phyloP scores from a whole-genome alignment of 2,797 vertebrate species.

The Lutjanus campechanus region DNA sequence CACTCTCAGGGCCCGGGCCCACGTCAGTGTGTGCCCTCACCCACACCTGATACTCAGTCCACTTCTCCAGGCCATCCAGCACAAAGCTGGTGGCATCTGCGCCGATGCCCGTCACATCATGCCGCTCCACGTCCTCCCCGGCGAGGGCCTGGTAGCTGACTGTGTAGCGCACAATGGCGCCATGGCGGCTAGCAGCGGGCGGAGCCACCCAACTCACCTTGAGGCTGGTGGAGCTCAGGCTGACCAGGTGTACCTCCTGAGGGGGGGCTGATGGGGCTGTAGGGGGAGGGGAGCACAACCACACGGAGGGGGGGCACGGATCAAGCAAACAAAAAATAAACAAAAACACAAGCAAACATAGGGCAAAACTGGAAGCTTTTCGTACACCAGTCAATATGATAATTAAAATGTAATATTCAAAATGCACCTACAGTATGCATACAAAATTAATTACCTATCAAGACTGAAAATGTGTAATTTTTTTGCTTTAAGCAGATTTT shows the following conservation, averaged over 20 bases:
- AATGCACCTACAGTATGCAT: not conserved
- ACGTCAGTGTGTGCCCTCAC: slow-evolving; percentile 98
- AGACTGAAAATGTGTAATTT: not conserved
- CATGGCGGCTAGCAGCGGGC: slow-evolving; percentile 95
- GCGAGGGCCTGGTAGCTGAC: slow-evolving; percentile 95
- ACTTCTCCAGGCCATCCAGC: slow-evolving; percentile 97
- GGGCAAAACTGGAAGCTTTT: slow-evolving; percentile 69
- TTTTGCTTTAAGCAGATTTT: not conserved
- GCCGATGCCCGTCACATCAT: slow-evolving; percentile 91
- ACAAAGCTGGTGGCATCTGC: slow-evolving; percentile 92
- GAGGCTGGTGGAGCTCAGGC: slow-evolving; percentile 95
- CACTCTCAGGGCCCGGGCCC: slow-evolving; percentile 96
- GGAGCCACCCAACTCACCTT: slow-evolving; percentile 99
- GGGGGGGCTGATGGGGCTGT: slow-evolving; percentile 98
- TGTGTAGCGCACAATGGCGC: slow-evolving; percentile 96
- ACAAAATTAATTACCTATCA: not conserved
- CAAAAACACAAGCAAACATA: slow-evolving; percentile 67
- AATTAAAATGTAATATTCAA: slow-evolving; percentile 21
- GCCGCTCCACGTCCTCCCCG: slow-evolving; percentile 93
- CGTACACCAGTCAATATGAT: slow-evolving; percentile 24
- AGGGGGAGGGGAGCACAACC: slow-evolving; percentile 81
- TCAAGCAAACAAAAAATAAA: slow-evolving; percentile 82
- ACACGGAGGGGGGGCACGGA: slow-evolving; percentile 79
- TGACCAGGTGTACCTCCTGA: slow-evolving; percentile 94
- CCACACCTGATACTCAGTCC: slow-evolving; percentile 99